These are phyloP conservation scores for Coluber constrictor DNA, from an alignment of 2,797 vertebrate genomes.

Conservation along the genomic window DNA sequence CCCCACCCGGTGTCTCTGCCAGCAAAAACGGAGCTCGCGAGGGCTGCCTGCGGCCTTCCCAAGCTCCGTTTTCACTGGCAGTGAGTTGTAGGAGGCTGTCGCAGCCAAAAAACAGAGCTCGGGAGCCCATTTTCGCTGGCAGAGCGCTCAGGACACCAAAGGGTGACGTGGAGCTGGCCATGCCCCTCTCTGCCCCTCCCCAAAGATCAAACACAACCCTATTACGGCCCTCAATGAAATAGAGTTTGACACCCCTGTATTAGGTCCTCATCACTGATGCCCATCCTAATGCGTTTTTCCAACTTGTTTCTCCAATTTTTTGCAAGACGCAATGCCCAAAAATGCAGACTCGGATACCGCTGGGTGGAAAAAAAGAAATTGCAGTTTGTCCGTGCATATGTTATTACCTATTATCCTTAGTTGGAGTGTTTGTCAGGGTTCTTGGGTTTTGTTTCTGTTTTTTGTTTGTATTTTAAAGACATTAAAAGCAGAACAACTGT, in stretches of 20 bases:
- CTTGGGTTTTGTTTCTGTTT: constrained; percentile 82
- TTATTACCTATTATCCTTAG: constrained; percentile 89
- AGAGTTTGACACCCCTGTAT: background rate
- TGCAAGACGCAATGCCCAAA: constrained; percentile 57
- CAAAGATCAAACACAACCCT: too few relatives aligned
- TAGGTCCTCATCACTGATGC: background rate
- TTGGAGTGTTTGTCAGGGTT: constrained; percentile 89
- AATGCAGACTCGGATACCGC: constrained; percentile 46
- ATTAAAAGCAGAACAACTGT: constrained; percentile 72
- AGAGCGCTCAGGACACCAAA: too few relatives aligned
- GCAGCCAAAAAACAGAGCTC: too few relatives aligned
- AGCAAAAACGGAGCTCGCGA: too few relatives aligned
- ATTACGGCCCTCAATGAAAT: too few relatives aligned
- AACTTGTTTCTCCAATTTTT: background rate
- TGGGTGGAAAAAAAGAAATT: constrained; percentile 78
- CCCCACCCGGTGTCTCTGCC: too few relatives aligned
- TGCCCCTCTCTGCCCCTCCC: too few relatives aligned
- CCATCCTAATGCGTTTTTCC: background rate
- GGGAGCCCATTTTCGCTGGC: too few relatives aligned
- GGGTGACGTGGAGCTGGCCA: too few relatives aligned
- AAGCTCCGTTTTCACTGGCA: too few relatives aligned
- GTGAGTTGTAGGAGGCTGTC: too few relatives aligned
- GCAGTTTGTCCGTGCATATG: constrained; percentile 82
- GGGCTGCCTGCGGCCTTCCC: too few relatives aligned
- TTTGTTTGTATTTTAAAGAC: constrained; percentile 67